Base-by-base conservation (phyloP, 2,113 vertebrate species). In the Nothobranchius kuhntae region DNA sequence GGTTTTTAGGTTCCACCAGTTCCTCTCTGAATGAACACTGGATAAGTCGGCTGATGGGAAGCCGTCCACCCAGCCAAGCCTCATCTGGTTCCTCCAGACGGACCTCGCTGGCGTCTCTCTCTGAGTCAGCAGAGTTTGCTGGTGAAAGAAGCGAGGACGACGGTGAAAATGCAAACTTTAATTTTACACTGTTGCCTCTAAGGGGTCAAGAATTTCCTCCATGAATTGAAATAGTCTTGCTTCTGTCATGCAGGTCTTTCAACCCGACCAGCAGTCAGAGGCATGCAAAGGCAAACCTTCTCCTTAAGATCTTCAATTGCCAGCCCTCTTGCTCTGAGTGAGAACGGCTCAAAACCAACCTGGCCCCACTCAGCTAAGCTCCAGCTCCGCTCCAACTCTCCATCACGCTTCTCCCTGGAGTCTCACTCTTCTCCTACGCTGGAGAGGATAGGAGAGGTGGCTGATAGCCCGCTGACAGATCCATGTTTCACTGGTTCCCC, bases 11-110 rank as follows among this genome's bases (percentile, higher is more conserved):
- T 60, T 99, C 98, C 72, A 99, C 97, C 6, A 98, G 97, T 77
- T 99, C 98, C 1, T 99, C 97, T 0, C 79, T 99, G 75, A 98
- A 96, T 6, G 97, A 99, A 76, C 98, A 99, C 93, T 99, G 98
- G 98, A 92, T 99, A 58, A 98, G 96, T 78, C 93, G 97, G 1
- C 93, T 99, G 12, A 95, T 96, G 0, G 97, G 97, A 8, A 99
- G 97, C 90, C 95, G 94, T 64, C 96, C 95, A 21, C 96, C 97
- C 48, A 99, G 98, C 64, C 86, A 98, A 13, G 95, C 96, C 15
- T 99, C 98, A 0, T 97, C 96, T 0, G 96, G 97, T 0, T 99
- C 98, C 0, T 99, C 98, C 0, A 92, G 96, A 46, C 95, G 98
- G 53, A 99, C 98, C 0, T 99, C 98, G 0, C 65, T 99, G 53